Evolutionary conservation across 2,797 vertebrate genomes (phyloP).

Genomic region (Leptoclinus maculatus): DNA sequence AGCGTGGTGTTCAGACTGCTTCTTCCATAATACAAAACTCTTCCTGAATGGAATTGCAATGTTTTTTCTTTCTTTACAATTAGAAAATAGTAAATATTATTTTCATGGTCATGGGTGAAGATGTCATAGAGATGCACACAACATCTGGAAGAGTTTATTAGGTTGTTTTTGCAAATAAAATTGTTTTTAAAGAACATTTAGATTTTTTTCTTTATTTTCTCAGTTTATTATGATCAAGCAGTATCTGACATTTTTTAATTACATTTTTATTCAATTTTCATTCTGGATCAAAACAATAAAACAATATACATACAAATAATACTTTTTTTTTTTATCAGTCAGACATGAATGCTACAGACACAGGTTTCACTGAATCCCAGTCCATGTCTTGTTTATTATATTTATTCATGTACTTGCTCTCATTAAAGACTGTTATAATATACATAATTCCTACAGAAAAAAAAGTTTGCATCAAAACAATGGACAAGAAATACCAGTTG

Average conservation of each 20-base stretch:
- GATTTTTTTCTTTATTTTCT: neutral
- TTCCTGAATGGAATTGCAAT: conserved; percentile 11
- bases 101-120: neutral
- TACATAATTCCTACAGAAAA: neutral
- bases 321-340: neutral
- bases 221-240: neutral
- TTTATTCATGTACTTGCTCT: conserved; percentile 57
- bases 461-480: conserved; percentile 22
- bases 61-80: neutral
- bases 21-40: conserved; percentile 28
- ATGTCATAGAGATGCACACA: conserved; percentile 13
- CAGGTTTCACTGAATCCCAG: conserved; percentile 50
- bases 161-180: neutral
- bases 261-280: neutral
- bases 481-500: conserved; percentile 41
- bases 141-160: neutral
- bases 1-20: conserved; percentile 35
- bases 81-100: neutral
- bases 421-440: conserved; percentile 66
- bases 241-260: neutral
- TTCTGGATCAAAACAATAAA: neutral
- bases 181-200: neutral
- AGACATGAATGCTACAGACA: neutral
- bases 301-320: neutral
- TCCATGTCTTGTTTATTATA: conserved; percentile 42